Evolutionary conservation across 2,113 vertebrate species (phyloP).

Genomic region (Falco punctatus): DNA sequence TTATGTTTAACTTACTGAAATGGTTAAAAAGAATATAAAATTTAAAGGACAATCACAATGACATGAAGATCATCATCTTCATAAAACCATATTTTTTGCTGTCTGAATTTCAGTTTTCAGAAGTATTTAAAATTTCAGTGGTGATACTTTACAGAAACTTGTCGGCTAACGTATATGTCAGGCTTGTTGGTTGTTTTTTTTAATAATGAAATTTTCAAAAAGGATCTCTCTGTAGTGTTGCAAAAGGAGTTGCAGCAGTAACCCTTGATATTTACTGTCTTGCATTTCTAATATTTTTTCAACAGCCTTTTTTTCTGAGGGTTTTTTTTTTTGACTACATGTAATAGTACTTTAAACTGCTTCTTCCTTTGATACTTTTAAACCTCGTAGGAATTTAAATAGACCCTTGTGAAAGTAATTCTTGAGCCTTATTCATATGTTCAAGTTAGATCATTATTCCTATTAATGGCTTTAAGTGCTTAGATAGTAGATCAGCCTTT

Average conservation of each 20-base stretch:
- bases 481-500: conserved; percentile 70
- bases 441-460: conserved; percentile 71
- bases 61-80: not conserved
- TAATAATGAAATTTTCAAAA: not conserved
- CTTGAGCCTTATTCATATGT: conserved; percentile 72
- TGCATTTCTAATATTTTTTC: conserved; percentile 66
- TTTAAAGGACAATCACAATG: not conserved
- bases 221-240: not conserved
- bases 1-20: not conserved
- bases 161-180: not conserved
- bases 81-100: not conserved
- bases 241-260: not conserved
- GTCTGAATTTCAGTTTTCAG: not conserved
- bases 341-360: conserved; percentile 55
- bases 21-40: not conserved
- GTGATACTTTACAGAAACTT: not conserved
- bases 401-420: conserved; percentile 54
- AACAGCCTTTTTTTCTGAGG: conserved; percentile 29
- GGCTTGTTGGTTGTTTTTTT: not conserved
- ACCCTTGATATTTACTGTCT: conserved; percentile 53
- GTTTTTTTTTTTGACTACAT: conserved; percentile 12
- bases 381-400: conserved; percentile 75
- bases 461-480: conserved; percentile 79
- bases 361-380: conserved; percentile 63
- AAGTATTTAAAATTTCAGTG: not conserved